Conservation (phyloP, 2,113 vertebrate genomes). For the Crocuta crocuta region DNA sequence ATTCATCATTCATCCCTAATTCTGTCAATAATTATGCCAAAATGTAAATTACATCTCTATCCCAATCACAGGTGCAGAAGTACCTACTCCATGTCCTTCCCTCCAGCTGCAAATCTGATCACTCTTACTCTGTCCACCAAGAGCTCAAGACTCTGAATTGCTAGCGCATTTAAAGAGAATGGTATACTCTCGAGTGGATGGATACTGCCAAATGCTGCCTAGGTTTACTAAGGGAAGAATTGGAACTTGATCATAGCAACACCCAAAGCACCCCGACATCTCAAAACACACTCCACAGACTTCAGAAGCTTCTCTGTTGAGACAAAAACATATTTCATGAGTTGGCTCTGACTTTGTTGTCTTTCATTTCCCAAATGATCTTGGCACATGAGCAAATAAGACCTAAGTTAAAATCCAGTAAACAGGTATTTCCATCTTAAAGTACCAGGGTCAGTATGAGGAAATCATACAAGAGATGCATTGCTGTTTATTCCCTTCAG, state of each 20-base stretch:
- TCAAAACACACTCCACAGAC: conserved; percentile 58
- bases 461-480: background rate
- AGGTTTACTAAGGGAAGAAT: background rate
- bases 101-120: background rate
- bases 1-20: background rate
- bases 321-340: conserved; percentile 44
- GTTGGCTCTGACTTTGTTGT: conserved; percentile 54
- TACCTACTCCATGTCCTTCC: background rate
- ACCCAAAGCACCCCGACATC: background rate
- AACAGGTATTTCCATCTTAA: conserved; percentile 74
- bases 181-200: background rate
- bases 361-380: conserved; percentile 61
- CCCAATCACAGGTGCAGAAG: background rate
- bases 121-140: background rate
- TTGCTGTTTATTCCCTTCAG: background rate
- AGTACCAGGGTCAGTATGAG: conserved; percentile 65
- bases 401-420: conserved; percentile 72
- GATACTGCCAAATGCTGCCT: background rate
- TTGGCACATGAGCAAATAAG: conserved; percentile 44
- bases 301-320: conserved; percentile 62
- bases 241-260: background rate
- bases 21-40: conserved; percentile 24
- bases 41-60: background rate
- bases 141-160: background rate
- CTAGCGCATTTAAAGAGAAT: conserved; percentile 18